Base-by-base conservation (phyloP, 2,113 vertebrate species). In the Tragelaphus buxtoni region DNA sequence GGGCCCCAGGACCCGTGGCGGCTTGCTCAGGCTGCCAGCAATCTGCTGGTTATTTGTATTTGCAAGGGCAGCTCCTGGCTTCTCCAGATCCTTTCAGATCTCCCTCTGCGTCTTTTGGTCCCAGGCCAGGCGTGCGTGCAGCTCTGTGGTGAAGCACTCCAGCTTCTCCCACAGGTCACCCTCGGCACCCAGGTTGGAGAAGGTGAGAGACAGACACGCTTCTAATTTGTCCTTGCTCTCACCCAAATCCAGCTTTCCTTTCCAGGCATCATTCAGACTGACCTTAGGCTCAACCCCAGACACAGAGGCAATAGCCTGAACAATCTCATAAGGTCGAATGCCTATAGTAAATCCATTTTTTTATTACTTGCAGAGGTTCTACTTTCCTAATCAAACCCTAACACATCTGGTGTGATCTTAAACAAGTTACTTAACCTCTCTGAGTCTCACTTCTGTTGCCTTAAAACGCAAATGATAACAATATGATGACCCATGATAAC, bases 11-110 rank as follows among this genome's bases (percentile, higher is more conserved):
- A 26, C 65, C 65, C 1, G 2, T 1, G 63, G 6, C 24, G 1
- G 24, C 10, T 12, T 18, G 13, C 28, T 0, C 3, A 1, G 2
- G 4, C 35, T 8, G 14, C 9, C 9, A 3, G 77, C 2, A 0
- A 18, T 20, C 72, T 14, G 14, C 61, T 14, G 28, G 60, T 28
- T 55, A 4, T 3, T 7, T 47, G 35, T 35, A 1, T 10, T 9
- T 28, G 17, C 32, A 5, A 28, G 26, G 65, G 72, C 22, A 20
- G 81, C 26, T 20, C n/a, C 13, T 0, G 3, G 51, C 58, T 55
- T 80, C 51, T 55, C 65, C 4, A 13, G 76, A 32, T 49, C 26
- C 60, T 55, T 35, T 39, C 18, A 49, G 30, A 18, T 28, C 53
- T 51, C 65, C 77, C 22, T 2, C 18, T 1, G 17, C 0, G 0